Base-by-base conservation (phyloP, 2,888 invertebrate species). In the Ophioninae sp. region DNA sequence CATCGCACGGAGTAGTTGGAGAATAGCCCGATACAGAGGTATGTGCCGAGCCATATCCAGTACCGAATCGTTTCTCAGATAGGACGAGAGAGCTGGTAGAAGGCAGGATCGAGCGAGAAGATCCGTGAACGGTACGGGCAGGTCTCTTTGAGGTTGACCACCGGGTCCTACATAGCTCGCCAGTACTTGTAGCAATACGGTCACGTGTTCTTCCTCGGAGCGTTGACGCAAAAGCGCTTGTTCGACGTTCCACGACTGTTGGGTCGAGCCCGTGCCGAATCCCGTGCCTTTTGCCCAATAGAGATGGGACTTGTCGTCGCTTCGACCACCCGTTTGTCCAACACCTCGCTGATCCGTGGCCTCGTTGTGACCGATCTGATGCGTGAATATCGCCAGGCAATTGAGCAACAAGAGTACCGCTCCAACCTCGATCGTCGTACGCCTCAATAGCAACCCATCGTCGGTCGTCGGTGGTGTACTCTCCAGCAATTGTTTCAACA, bases 241-340 rank as follows among this genome's bases (percentile, higher is more conserved):
- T 91, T 99, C 98, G 58, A 99, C 97, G 93, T 99, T 98, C 99
- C 99, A 99, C 67, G 97, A 97, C 92, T 98, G 98, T 86, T 97
- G 97, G 13, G 98, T 99, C 30, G 98, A 98, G 37, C 99, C 99
- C 0, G 98, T 98, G 71, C 99, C 99, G 93, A 98, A 99, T 0
- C 99, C 99, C 2, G 99, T 99, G 64, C 98, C 98, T 93, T 99
- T 98, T 0, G 98, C 98, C 98, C 98, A 98, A 93, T 98, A 97
- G 86, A 96, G 93, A 90, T 97, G 97, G 58, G 95, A 95, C 90
- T 96, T 96, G 87, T 96, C 95, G 88, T 96, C 95, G 77, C 88
- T 89, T 6, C 90, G 88, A 22, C 88, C 87, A 3, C 88, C 86
- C 67, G 89, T 84, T 85, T 93, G 69, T 84, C 90, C 71, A 80